phyloP scores from a whole-genome alignment of 2,113 vertebrate species.

The Plestiodon gilberti region DNA sequence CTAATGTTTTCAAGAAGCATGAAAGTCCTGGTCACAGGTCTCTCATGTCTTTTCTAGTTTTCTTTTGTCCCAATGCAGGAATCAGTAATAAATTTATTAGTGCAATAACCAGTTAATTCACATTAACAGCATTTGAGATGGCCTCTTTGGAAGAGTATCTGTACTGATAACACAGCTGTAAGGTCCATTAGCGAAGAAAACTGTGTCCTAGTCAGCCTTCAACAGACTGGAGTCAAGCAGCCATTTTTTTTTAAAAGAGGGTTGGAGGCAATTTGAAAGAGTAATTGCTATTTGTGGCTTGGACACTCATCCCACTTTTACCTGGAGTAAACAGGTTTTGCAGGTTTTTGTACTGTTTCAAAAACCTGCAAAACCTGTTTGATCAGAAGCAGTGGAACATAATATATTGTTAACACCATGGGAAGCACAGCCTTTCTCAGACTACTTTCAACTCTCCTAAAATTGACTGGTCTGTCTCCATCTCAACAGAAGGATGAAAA shows the following conservation, averaged over 20 bases:
- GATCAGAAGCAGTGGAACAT: not conserved
- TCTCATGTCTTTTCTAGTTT: not conserved
- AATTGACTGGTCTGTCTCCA: not conserved
- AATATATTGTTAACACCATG: no score
- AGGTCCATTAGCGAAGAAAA: not conserved
- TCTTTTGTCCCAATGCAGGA: not conserved
- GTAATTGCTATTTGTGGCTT: no score
- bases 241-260: not conserved
- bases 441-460: not conserved
- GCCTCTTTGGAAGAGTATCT: not conserved
- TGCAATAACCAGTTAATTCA: not conserved
- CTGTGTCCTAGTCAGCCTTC: not conserved
- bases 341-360: not conserved
- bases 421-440: not conserved
- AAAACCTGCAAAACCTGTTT: not conserved
- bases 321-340: not conserved
- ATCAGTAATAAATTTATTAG: not conserved
- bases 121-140: not conserved
- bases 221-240: not conserved
- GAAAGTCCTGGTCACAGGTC: not conserved
- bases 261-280: not conserved
- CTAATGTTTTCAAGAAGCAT: no score
- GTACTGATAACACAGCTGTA: not conserved
- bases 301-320: not conserved
- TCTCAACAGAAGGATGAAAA: not conserved